These are phyloP conservation scores for Lasioglossum malachurum DNA, from an alignment of 2,888 invertebrate genomes.

Conservation along the genomic window DNA sequence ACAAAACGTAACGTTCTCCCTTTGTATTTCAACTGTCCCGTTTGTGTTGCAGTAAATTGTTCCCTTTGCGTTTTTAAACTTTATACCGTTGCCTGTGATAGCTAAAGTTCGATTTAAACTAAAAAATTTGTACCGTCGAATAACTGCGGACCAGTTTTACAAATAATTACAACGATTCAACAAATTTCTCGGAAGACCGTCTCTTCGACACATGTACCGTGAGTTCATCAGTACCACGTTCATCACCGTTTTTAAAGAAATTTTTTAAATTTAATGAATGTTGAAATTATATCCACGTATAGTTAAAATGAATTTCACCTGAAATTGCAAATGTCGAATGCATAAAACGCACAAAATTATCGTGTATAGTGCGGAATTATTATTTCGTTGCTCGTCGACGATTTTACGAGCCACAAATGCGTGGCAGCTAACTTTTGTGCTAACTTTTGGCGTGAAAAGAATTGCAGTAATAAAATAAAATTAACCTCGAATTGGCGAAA, in stretches of 20 bases:
- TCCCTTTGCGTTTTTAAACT: not conserved
- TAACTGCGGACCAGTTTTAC: not conserved
- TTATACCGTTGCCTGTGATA: not conserved
- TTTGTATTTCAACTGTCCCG: slow-evolving; percentile 31
- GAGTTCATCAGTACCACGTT: no score
- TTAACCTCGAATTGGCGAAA: not conserved
- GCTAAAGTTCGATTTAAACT: not conserved
- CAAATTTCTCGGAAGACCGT: no score
- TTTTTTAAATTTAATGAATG: not conserved
- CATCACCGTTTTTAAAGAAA: not conserved
- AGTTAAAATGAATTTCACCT: not conserved
- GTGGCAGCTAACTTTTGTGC: not conserved
- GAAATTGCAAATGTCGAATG: not conserved
- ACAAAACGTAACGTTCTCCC: slow-evolving; percentile 33
- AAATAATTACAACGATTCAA: not conserved
- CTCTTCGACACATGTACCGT: no score
- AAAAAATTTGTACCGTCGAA: not conserved
- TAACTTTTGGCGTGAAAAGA: not conserved
- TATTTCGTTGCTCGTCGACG: not conserved
- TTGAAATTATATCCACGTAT: not conserved
- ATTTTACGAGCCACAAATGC: not conserved
- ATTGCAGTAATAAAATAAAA: not conserved
- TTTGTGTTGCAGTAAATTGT: slow-evolving; percentile 10
- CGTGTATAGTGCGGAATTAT: not conserved
- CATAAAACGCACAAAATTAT: not conserved